Conservation (phyloP, 23 tunicate genomes). For the Diplosoma virens region DNA sequence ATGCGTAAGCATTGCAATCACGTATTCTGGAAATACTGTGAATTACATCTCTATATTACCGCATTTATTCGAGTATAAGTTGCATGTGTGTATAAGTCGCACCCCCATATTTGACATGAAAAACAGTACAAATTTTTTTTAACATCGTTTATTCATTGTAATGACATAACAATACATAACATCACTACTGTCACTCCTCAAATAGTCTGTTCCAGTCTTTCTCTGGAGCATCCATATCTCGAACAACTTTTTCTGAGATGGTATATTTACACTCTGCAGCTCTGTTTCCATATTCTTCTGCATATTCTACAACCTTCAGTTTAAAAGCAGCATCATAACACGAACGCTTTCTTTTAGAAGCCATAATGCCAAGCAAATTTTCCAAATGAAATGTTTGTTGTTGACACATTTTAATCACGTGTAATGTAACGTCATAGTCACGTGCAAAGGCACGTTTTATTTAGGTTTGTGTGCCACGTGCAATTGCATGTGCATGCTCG, state of each 20-base stretch:
- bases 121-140: too few relatives aligned
- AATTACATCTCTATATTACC: too few relatives aligned
- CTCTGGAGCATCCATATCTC: too few relatives aligned
- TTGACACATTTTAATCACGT: neutral
- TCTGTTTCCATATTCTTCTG: constrained; percentile 30
- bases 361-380: constrained; percentile 5
- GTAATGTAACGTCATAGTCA: neutral
- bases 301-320: constrained; percentile 17
- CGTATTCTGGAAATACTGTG: too few relatives aligned
- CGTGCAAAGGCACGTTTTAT: constrained; percentile 1
- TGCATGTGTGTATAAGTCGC: too few relatives aligned
- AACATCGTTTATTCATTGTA: too few relatives aligned
- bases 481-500: neutral
- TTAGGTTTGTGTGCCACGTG: neutral
- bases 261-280: constrained; percentile 5
- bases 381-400: constrained; percentile 8
- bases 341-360: constrained; percentile 3
- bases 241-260: constrained; percentile 8
- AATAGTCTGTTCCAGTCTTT: too few relatives aligned
- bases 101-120: too few relatives aligned
- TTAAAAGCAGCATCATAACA: constrained; percentile 15
- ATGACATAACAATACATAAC: too few relatives aligned
- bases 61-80: too few relatives aligned
- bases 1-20: too few relatives aligned
- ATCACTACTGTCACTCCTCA: too few relatives aligned